phyloP scores from a whole-genome alignment of 2,113 vertebrate genomes.

The Paradoxurus hermaphroditus region DNA sequence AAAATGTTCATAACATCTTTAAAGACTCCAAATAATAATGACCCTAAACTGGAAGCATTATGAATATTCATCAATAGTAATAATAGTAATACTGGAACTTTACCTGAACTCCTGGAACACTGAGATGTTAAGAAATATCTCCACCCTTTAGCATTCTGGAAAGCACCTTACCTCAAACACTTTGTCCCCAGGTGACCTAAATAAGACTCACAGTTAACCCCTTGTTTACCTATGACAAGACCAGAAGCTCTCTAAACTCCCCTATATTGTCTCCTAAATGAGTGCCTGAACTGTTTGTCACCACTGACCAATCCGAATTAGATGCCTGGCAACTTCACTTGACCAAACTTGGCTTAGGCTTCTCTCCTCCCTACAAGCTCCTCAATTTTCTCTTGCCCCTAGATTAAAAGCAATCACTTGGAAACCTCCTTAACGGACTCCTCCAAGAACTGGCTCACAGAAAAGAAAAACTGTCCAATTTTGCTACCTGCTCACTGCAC shows the following conservation, averaged over 20 bases:
- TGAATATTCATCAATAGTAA: background rate
- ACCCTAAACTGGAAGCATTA: background rate
- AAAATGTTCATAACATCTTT: background rate
- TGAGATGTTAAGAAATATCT: background rate
- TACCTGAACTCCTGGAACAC: background rate
- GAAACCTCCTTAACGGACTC: background rate
- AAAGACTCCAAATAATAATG: background rate
- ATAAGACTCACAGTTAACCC: background rate
- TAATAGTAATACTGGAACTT: background rate
- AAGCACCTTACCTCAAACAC: background rate
- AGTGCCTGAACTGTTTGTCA: background rate
- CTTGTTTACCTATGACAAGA: background rate
- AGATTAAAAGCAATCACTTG: background rate
- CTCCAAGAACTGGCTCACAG: background rate
- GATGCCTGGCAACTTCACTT: background rate
- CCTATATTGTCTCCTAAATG: no score
- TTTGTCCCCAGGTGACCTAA: background rate
- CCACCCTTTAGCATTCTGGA: background rate
- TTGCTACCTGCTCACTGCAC: background rate
- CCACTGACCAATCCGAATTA: background rate
- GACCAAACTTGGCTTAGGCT: background rate
- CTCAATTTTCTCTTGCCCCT: background rate
- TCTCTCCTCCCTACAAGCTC: background rate
- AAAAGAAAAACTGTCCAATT: background rate
- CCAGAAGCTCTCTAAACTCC: background rate